Base-by-base conservation (phyloP, 2,113 vertebrate species). In the Sphaerodactylus townsendi region DNA sequence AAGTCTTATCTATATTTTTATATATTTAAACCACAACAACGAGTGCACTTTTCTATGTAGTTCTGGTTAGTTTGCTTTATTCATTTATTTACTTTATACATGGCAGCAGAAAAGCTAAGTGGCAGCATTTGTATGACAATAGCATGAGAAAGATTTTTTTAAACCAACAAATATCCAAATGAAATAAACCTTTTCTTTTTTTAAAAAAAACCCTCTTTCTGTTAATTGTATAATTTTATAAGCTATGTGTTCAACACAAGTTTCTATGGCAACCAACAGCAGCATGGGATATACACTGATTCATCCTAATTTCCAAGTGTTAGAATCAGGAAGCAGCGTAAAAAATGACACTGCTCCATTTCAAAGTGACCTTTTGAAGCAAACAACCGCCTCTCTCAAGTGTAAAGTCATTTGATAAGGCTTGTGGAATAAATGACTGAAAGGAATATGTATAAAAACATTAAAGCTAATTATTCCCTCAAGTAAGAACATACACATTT, bases 221-320 rank as follows among this genome's bases (percentile, higher is more conserved):
- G 77, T 79, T 85, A 89, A 91, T 82, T 89, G 92, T 89, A 87
- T 89, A 92, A 93, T 81, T 92, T 93, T 93, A 89, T 35, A 83
- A 93, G 81, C 85, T 94, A 84, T 88, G 30, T 81, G 44, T 91
- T 88, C 89, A 92, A 85, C 48, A 88, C 39, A 86, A 80, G 93
- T 94, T 94, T 84, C 93, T 92, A 93, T 94, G 93, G 90, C 91
- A 89, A 95, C 88, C 19, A 1, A 75, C 25, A 74, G 85, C 85
- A 88, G n/a, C 56, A 79, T n/a, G 70, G 77, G 90, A 89, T 88
- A 89, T 89, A 88, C 64, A 90, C 83, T 82, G 88, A 92, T 92
- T 91, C 87, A 65, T 86, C 76, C 74, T 93, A 93, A 91, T 87
- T 93, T 68, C 89, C 50, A 83, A 87, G 86, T 64, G 70, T 86